Percentiles rank a stretch among this genome's conserved stretches.
phyloP scores from a whole-genome alignment of 2,888 invertebrate genomes.

The Ectemnius lituratus region DNA sequence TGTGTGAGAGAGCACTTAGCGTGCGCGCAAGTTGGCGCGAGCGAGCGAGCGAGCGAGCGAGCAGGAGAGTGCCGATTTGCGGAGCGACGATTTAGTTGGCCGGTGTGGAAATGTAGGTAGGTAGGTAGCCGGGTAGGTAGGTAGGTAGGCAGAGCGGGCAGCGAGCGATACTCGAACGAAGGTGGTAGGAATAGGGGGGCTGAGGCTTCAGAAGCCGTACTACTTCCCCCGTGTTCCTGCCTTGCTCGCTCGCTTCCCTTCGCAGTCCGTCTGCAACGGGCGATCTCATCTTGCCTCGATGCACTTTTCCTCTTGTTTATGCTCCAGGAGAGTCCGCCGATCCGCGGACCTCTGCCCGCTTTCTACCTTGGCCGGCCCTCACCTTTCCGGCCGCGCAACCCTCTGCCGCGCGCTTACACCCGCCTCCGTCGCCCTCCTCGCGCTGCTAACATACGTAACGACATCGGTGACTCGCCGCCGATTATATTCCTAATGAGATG shows the following conservation, averaged over 20 bases:
- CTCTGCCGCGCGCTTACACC: not conserved
- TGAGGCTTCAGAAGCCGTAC: slow-evolving; percentile 75
- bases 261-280: slow-evolving; percentile 35
- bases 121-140: slow-evolving; percentile 61
- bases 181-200: slow-evolving; percentile 52
- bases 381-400: not conserved
- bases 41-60: not conserved
- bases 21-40: slow-evolving; percentile 16
- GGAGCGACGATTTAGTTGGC: slow-evolving; percentile 65
- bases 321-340: slow-evolving; percentile 5
- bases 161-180: slow-evolving; percentile 32
- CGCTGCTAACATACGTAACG: not conserved
- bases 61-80: slow-evolving; percentile 55
- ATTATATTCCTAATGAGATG: slow-evolving; percentile 12
- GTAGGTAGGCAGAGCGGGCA: slow-evolving; percentile 4
- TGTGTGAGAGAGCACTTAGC: slow-evolving; percentile 36
- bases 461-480: not conserved
- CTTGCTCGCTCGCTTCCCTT: slow-evolving; percentile 46
- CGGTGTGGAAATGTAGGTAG: slow-evolving; percentile 61
- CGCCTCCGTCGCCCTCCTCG: not conserved
- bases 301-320: slow-evolving; percentile 34
- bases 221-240: slow-evolving; percentile 64
- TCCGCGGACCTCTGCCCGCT: slow-evolving; percentile 10
- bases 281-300: slow-evolving; percentile 55
- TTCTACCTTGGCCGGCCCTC: not conserved